Percentiles rank a stretch among this genome's conserved stretches.
phyloP scores from a whole-genome alignment of 2,113 vertebrate species.

The Bungarus multicinctus region DNA sequence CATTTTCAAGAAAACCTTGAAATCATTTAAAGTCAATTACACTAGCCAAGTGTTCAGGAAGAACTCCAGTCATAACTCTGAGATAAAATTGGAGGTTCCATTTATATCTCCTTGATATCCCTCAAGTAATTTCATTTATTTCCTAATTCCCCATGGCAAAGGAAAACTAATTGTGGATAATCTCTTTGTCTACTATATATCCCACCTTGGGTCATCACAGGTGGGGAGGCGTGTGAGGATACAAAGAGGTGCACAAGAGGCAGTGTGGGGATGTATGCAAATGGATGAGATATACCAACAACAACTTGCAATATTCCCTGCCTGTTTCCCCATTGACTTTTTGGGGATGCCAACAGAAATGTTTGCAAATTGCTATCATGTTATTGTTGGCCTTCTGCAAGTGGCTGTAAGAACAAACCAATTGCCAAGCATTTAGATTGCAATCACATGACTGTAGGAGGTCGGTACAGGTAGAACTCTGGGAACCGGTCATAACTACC shows the following conservation, averaged over 20 bases:
- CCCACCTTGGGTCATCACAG: too few relatives aligned
- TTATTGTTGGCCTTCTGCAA: not conserved
- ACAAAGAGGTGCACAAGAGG: not conserved
- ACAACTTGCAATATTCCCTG: not conserved
- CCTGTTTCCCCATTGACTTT: not conserved
- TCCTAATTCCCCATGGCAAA: not conserved
- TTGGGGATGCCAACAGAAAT: not conserved
- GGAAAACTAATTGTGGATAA: not conserved
- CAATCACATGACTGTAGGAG: not conserved
- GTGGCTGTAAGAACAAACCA: not conserved
- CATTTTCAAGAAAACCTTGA: not conserved
- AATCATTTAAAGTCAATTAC: not conserved
- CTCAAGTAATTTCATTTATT: not conserved
- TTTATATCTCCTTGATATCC: not conserved
- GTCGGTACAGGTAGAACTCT: not conserved
- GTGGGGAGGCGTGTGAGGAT: not conserved
- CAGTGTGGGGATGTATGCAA: not conserved
- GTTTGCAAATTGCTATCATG: not conserved
- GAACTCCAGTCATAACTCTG: not conserved
- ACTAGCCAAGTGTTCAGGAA: not conserved
- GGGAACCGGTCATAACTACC: not conserved
- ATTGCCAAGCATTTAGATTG: not conserved
- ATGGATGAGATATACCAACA: not conserved
- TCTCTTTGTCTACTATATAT: not conserved
- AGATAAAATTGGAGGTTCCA: not conserved